These are phyloP conservation scores for Anagrus nilaparvatae DNA, from an alignment of 1,140 invertebrate genomes.

Conservation along the genomic window DNA sequence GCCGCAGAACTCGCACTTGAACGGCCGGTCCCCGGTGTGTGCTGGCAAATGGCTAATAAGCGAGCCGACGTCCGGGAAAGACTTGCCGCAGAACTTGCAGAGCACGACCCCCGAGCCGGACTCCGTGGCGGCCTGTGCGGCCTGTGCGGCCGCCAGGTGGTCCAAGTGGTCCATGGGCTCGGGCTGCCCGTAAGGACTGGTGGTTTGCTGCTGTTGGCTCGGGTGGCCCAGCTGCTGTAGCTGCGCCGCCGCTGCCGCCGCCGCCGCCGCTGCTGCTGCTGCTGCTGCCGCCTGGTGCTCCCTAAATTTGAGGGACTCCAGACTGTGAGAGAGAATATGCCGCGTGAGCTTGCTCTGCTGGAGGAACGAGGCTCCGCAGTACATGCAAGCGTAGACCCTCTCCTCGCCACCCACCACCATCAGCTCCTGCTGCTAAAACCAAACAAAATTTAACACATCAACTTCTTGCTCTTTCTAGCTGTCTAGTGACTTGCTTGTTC, in stretches of 20 bases:
- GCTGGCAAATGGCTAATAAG: constrained; percentile 76
- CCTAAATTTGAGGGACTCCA: constrained; percentile 75
- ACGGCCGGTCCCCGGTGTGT: constrained; percentile 79
- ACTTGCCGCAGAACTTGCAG: constrained; percentile 84
- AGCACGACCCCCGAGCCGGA: constrained; percentile 63
- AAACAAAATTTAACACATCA: constrained; percentile 78
- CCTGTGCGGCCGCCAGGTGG: constrained; percentile 32
- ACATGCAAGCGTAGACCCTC: constrained; percentile 68
- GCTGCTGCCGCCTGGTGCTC: constrained; percentile 47
- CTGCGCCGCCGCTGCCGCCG: constrained; percentile 12
- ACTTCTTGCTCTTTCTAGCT: constrained; percentile 57
- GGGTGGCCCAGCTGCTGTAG: too few relatives aligned
- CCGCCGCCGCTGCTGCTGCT: constrained; percentile 44
- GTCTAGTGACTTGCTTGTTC: constrained; percentile 7
- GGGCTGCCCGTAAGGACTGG: constrained; percentile 32
- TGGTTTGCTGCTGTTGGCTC: constrained; percentile 42
- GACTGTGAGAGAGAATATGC: constrained; percentile 76
- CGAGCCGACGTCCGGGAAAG: constrained; percentile 77
- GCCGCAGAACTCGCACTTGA: constrained; percentile 85
- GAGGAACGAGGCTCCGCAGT: constrained; percentile 76
- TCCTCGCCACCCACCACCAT: constrained; percentile 64
- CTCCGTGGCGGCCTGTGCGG: constrained; percentile 43
- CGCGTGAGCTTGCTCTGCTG: constrained; percentile 80
- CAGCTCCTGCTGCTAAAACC: constrained; percentile 82
- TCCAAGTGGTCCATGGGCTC: constrained; percentile 42